phyloP scores from a whole-genome alignment of 2,888 invertebrate genomes.

The Lasioglossum lativentre region DNA sequence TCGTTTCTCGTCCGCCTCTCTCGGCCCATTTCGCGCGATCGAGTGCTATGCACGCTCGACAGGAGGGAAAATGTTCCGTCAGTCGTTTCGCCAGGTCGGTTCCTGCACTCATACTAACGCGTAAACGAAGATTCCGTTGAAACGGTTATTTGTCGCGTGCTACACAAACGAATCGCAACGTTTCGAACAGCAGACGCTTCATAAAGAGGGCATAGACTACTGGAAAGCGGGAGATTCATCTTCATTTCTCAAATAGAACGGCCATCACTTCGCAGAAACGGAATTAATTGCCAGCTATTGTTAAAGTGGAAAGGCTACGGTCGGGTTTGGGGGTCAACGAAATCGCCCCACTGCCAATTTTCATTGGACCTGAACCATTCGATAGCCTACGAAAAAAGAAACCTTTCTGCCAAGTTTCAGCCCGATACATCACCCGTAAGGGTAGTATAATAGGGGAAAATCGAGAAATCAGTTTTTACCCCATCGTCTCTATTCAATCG shows the following conservation, averaged over 20 bases:
- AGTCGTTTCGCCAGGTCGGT: slow-evolving; percentile 47
- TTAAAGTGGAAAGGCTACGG: neutral
- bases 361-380: too few relatives aligned
- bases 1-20: slow-evolving; percentile 50
- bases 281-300: neutral
- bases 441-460: neutral
- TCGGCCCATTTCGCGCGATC: slow-evolving; percentile 69
- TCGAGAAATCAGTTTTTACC: neutral
- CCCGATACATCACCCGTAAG: neutral
- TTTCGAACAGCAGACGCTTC: neutral
- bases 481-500: neutral
- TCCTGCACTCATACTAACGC: neutral
- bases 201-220: neutral
- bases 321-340: too few relatives aligned
- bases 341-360: too few relatives aligned
- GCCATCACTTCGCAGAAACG: neutral
- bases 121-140: neutral
- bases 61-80: slow-evolving; percentile 53
- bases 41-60: slow-evolving; percentile 38
- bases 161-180: neutral
- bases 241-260: neutral
- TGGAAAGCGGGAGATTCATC: neutral
- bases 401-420: neutral
- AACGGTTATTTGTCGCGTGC: neutral
- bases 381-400: neutral